Base-by-base conservation (phyloP, 2,888 invertebrate genomes). In the Netelia inedita region DNA sequence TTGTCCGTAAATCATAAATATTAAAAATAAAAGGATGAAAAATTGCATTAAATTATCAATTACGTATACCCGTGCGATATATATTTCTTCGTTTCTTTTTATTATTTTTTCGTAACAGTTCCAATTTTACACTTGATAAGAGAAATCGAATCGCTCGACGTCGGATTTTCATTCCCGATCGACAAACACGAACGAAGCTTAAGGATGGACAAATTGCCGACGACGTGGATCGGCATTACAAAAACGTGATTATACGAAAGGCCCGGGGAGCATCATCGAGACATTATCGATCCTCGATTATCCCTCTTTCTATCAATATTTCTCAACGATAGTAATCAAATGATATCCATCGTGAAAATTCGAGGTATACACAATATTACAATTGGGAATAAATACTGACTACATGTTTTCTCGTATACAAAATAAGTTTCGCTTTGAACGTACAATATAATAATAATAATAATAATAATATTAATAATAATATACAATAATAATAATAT, bases 361-460 rank as follows among this genome's bases (percentile, higher is more conserved):
- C 65, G 71, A 76, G 35, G 50, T 71, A 71, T 46, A 59, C 65
- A 72, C 65, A 76, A 76, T 68, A 74, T 78, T 53, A 71, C 72
- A 35, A 65, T 66, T 50, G 65, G 53, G 73, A 81, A 84, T 84
- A 84, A 84, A 84, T 84, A 84, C 81, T 75, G 68, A 76, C 83
- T 80, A 84, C 68, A 81, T 76, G 46, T 69, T 50, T 55, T 55
- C 53, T 81, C 57, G 63, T 84, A 81, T 78, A 78, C 74, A 84
- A 84, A 84, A 84, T 84, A 84, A 84, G 73, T 68, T 81, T 84
- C 78, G 63, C 55, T 84, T 73, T 84, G 53, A 84, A 84, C 78
- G 16, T 81, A 81, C 65, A 41, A 69, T 75, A 83, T 63, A 71
- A 79, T 74, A 41, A 78, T 81, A 57, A 59, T 79, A 79, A 79